Conservation (phyloP, 2,113 vertebrate genomes). For the Rhabdomys dilectus region DNA sequence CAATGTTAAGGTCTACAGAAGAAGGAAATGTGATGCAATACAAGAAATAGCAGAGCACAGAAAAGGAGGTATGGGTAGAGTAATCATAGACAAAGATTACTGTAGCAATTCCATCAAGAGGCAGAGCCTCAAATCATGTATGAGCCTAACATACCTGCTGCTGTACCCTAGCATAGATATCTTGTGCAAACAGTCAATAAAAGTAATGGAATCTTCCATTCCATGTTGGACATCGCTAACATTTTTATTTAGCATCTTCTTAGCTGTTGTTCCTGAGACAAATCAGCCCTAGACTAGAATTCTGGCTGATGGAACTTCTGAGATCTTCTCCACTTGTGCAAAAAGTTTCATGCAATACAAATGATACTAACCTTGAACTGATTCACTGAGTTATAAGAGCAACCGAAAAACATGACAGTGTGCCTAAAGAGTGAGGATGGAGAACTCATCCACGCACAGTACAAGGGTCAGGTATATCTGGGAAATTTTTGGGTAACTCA, state of each 20-base stretch:
- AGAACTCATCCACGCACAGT: background rate
- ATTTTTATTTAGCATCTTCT: background rate
- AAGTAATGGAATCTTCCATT: background rate
- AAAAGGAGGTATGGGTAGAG: background rate
- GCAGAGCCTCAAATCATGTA: background rate
- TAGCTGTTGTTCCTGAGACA: background rate
- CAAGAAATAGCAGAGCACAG: background rate
- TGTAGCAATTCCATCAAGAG: background rate
- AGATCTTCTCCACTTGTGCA: background rate
- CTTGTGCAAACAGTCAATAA: background rate
- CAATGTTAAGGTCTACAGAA: background rate
- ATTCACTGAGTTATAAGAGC: background rate
- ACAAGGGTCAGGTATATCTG: background rate
- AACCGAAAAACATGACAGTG: background rate
- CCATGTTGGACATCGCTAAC: background rate
- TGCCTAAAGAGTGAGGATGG: background rate
- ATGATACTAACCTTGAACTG: background rate
- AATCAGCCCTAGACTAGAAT: background rate
- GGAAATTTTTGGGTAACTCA: background rate
- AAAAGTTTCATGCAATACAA: background rate
- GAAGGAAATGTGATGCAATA: background rate
- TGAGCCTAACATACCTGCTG: background rate
- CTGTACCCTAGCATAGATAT: background rate
- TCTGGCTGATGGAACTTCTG: background rate
- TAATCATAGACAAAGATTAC: background rate